Conservation (phyloP, 2,888 invertebrate species). For the Cryptophagus acutangulus region DNA sequence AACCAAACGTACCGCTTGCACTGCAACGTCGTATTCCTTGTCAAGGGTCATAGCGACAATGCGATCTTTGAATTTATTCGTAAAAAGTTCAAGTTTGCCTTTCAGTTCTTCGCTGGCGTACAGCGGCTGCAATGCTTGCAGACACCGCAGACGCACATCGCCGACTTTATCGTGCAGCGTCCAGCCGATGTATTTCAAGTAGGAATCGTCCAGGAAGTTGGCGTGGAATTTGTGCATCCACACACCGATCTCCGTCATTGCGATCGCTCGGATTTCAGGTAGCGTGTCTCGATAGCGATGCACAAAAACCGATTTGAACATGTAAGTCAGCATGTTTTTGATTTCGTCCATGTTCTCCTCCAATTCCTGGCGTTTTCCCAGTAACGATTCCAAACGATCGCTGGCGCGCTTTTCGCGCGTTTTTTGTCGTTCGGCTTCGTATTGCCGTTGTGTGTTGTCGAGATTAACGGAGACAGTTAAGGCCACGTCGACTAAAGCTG, state of each 20-base stretch:
- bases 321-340: constrained; percentile 97
- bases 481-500: constrained; percentile 96
- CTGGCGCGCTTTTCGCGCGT: constrained; percentile 85
- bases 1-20: constrained; percentile 91
- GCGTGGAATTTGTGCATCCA: constrained; percentile 99
- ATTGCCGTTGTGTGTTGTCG: constrained; percentile 96
- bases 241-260: constrained; percentile 97
- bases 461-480: constrained; percentile 91
- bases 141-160: constrained; percentile 78
- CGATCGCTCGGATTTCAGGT: constrained; percentile 94
- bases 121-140: constrained; percentile 89
- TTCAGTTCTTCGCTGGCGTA: constrained; percentile 94
- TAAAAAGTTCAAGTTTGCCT: constrained; percentile 94
- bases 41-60: constrained; percentile 99
- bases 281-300: constrained; percentile 79
- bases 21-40: constrained; percentile 96
- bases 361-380: constrained; percentile 89
- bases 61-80: constrained; percentile 98
- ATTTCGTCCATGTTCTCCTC: constrained; percentile 99
- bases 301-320: constrained; percentile 99
- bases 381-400: constrained; percentile 88
- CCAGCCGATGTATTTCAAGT: constrained; percentile 99
- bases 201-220: constrained; percentile 98
- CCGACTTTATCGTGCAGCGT: constrained; percentile 97
- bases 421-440: constrained; percentile 93